These are phyloP conservation scores for Echinops telfairi DNA, from an alignment of 2,113 vertebrate species.

Conservation along the genomic window DNA sequence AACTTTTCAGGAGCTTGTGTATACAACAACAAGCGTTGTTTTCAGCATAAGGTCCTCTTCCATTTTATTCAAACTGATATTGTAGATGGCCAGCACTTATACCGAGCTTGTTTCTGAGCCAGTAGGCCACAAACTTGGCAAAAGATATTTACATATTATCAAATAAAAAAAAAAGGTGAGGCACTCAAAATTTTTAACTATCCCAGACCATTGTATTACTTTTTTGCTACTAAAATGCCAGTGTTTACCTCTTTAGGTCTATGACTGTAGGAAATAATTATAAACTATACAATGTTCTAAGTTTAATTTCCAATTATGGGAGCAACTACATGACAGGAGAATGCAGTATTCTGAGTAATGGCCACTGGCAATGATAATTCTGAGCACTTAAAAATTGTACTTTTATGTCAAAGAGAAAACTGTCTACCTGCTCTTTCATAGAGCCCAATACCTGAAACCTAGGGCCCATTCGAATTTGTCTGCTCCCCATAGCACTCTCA, in stretches of 20 bases:
- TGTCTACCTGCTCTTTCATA: background rate
- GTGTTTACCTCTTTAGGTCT: conserved; percentile 27
- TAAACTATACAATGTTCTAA: conserved; percentile 10
- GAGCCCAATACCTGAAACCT: conserved; percentile 39
- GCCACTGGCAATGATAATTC: background rate
- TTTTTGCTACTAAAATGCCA: conserved; percentile 59
- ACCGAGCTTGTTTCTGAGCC: background rate
- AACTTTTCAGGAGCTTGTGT: conserved; percentile 18
- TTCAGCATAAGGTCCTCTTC: background rate
- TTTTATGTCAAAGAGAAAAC: conserved; percentile 22
- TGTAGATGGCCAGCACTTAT: conserved; percentile 33
- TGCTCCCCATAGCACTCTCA: conserved; percentile 8
- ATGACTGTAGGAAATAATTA: conserved; percentile 51
- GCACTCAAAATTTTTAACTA: conserved; percentile 24
- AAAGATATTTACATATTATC: conserved; percentile 43
- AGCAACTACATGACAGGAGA: background rate
- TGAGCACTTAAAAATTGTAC: conserved; percentile 55
- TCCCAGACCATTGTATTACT: conserved; percentile 49
- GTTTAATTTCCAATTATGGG: conserved; percentile 50
- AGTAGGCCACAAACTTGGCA: background rate
- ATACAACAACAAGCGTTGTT: conserved; percentile 22
- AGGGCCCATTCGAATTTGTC: conserved; percentile 16
- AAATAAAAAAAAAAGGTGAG: conserved; percentile 52
- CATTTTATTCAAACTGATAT: conserved; percentile 42
- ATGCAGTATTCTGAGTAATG: conserved; percentile 9